Base-by-base conservation (phyloP, 2,113 vertebrate genomes). In the Alouatta palliata region DNA sequence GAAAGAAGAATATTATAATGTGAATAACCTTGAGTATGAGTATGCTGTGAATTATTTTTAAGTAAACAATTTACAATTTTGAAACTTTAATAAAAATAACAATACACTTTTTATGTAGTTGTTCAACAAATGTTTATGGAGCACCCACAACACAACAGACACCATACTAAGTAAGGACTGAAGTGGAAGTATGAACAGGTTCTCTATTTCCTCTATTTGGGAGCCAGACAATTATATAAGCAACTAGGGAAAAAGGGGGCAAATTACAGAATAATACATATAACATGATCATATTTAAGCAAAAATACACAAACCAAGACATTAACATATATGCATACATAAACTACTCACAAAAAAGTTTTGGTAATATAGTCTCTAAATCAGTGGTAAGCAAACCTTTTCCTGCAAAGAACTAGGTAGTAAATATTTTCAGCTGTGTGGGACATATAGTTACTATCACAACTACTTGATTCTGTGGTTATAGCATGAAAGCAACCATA, bases 41-140 rank as follows among this genome's bases (percentile, higher is more conserved):
- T 47, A 58, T 13, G 40, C 11, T 75, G 61, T 58, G 19, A 81
- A 75, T 88, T 76, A 80, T 47, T 96, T 91, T 96, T 87, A 91
- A 92, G 13, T 77, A 89, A 82, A 64, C 76, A 35, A 82, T 76
- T 86, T 54, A 79, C 5, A 96, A 75, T 32, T 76, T 86, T 45
- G 45, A 30, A 92, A 80, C 30, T 92, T 77, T 79, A 77, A 58
- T 56, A 47, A 64, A 89, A 70, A 81, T 85, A 96, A 43, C 40
- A 43, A 40, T 8, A 45, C 23, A 37, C 8, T 95, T 80, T 93
- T 68, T 17, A 93, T 61, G 43, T 49, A 73, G 79, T 27, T 49
- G 86, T 14, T 95, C 58, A 73, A 68, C 23, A 85, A 45, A 80
- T 88, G 88, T 61, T 54, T 85, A 30, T 68, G n/a, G 12, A 70